A percentile compares a stretch with the other conserved stretches of the same genome.
Conservation (phyloP, 1,140 invertebrate genomes). For the Parapsyche elsis region DNA sequence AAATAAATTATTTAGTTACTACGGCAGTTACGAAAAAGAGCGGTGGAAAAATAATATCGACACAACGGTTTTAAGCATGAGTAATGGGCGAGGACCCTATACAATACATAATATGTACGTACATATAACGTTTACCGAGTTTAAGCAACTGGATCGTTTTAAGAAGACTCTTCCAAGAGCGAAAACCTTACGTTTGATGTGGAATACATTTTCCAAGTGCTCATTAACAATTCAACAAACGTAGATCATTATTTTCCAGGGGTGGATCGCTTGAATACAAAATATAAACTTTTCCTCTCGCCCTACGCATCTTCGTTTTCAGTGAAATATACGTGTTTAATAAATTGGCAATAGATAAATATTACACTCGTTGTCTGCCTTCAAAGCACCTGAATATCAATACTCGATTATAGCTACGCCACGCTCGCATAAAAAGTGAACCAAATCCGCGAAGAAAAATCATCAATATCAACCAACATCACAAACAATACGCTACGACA, state of each 20-base stretch:
- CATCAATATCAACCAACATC: too few relatives aligned
- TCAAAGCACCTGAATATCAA: too few relatives aligned
- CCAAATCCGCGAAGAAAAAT: too few relatives aligned
- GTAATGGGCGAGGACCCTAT: too few relatives aligned
- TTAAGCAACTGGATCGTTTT: constrained; percentile 2
- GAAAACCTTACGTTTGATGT: constrained; percentile 34
- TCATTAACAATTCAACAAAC: constrained; percentile 38
- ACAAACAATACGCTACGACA: too few relatives aligned
- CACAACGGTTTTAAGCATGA: too few relatives aligned
- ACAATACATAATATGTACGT: not conserved
- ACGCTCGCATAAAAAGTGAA: too few relatives aligned
- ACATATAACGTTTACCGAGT: not conserved
- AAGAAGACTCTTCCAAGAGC: not conserved
- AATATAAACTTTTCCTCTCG: constrained; percentile 29
- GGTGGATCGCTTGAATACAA: constrained; percentile 41
- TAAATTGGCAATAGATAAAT: constrained; percentile 14
- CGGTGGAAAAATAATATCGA: too few relatives aligned
- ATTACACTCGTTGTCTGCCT: too few relatives aligned
- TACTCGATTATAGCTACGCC: too few relatives aligned
- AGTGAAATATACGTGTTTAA: not conserved
- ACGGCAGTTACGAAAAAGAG: too few relatives aligned
- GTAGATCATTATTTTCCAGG: constrained; percentile 42
- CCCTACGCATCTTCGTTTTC: not conserved
- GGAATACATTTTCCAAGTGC: constrained; percentile 31
- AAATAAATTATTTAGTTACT: too few relatives aligned